phyloP scores from a whole-genome alignment of 2,888 invertebrate genomes.

The Hesperia comma region DNA sequence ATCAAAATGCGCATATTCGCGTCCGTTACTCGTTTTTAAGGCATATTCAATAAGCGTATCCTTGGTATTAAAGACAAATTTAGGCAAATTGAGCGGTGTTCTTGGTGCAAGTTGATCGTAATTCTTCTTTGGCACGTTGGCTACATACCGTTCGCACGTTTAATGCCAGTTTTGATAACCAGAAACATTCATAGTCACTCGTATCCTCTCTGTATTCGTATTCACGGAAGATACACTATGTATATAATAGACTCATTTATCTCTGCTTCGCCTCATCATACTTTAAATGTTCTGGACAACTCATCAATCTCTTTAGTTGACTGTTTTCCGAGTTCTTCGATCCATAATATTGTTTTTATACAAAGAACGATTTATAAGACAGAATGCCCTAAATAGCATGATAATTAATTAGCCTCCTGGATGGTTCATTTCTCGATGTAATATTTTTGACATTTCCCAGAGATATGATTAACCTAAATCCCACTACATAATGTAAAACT shows the following conservation, averaged over 20 bases:
- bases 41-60: constrained; percentile 60
- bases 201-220: neutral
- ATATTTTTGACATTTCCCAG: no score
- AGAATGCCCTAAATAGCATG: neutral
- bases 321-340: no score
- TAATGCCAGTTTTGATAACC: constrained; percentile 12
- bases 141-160: constrained; percentile 23
- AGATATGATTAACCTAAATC: no score
- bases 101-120: constrained; percentile 46
- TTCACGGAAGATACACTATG: constrained; percentile 1
- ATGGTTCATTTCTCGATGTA: no score
- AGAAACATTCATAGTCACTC: neutral
- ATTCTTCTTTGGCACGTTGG: constrained; percentile 51
- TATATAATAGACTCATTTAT: neutral
- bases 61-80: constrained; percentile 69
- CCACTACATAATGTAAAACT: no score
- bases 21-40: constrained; percentile 41
- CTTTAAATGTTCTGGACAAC: neutral
- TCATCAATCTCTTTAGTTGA: neutral
- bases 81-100: constrained; percentile 60
- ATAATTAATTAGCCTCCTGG: no score
- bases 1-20: constrained; percentile 67
- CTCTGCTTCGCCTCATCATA: neutral
- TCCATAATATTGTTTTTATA: no score
- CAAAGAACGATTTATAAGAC: neutral